These are phyloP conservation scores for Flexamia atlantica DNA, from an alignment of 2,888 invertebrate species.

Conservation along the genomic window DNA sequence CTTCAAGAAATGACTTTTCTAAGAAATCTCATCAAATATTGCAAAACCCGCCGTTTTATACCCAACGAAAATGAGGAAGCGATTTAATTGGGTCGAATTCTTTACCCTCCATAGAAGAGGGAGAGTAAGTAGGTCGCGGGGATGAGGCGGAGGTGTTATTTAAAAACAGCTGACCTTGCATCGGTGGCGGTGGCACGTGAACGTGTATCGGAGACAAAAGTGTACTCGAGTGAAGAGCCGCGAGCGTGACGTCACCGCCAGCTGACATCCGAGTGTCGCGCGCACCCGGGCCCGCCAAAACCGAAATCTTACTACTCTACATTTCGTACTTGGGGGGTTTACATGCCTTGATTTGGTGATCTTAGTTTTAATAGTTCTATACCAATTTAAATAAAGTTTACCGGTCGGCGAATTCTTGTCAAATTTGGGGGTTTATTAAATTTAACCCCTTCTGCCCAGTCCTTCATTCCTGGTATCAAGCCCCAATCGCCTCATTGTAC, in stretches of 20 bases:
- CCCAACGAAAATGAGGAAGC: background rate
- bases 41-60: background rate
- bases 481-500: too few species aligned
- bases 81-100: constrained; percentile 6
- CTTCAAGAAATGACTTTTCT: too few species aligned
- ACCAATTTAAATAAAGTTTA: too few species aligned
- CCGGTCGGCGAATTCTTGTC: too few species aligned
- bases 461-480: too few species aligned
- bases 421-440: too few species aligned
- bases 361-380: too few species aligned
- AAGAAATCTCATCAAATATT: too few species aligned
- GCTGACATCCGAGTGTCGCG: constrained; percentile 13
- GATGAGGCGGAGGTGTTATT: constrained; percentile 39
- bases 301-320: too few species aligned
- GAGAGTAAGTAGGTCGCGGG: constrained; percentile 26
- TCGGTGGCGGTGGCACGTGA: constrained; percentile 33
- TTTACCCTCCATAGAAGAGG: background rate
- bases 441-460: too few species aligned
- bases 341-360: too few species aligned
- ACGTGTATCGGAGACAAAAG: constrained; percentile 48
- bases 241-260: constrained; percentile 31
- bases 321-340: too few species aligned
- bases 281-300: background rate
- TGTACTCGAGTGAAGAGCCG: constrained; percentile 48
- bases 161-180: constrained; percentile 47